These are phyloP conservation scores for Scomberomorus guttatus DNA, from an alignment of 2,797 vertebrate species.

Conservation along the genomic window DNA sequence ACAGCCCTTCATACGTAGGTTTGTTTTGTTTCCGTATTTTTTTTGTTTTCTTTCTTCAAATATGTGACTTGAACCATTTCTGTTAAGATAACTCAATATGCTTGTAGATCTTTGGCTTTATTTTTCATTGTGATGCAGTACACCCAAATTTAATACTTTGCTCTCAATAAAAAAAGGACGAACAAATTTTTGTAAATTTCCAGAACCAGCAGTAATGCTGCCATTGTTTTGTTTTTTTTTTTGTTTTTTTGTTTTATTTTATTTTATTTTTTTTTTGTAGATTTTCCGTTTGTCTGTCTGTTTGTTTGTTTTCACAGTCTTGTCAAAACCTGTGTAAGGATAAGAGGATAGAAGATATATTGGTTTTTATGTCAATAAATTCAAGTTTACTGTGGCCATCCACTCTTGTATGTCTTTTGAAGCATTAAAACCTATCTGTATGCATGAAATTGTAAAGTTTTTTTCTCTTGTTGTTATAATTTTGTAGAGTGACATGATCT, in stretches of 20 bases:
- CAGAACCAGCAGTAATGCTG: constrained; percentile 82
- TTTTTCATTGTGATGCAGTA: constrained; percentile 74
- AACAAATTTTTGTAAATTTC: constrained; percentile 82
- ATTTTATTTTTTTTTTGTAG: constrained; percentile 64
- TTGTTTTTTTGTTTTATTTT: constrained; percentile 76
- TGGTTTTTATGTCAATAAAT: constrained; percentile 95
- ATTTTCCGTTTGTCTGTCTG: constrained; percentile 80
- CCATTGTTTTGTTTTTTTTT: constrained; percentile 76
- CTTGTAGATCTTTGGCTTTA: constrained; percentile 77
- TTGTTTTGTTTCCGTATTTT: constrained; percentile 71
- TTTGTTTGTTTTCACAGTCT: constrained; percentile 87
- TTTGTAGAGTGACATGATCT: constrained; percentile 77
- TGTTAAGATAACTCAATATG: constrained; percentile 81
- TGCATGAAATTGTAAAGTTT: constrained; percentile 91
- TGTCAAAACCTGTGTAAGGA: constrained; percentile 94
- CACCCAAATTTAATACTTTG: constrained; percentile 78
- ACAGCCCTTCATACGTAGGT: constrained; percentile 79
- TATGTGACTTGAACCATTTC: constrained; percentile 90
- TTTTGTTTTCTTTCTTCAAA: constrained; percentile 50
- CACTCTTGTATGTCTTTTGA: constrained; percentile 92
- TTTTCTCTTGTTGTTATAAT: constrained; percentile 84
- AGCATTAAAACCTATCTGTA: constrained; percentile 92
- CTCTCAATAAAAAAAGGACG: constrained; percentile 70
- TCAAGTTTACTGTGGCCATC: constrained; percentile 93
- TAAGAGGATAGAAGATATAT: constrained; percentile 90